Base-by-base conservation (phyloP, 1,140 invertebrate species). In the Caenorhabditis inopinata region DNA sequence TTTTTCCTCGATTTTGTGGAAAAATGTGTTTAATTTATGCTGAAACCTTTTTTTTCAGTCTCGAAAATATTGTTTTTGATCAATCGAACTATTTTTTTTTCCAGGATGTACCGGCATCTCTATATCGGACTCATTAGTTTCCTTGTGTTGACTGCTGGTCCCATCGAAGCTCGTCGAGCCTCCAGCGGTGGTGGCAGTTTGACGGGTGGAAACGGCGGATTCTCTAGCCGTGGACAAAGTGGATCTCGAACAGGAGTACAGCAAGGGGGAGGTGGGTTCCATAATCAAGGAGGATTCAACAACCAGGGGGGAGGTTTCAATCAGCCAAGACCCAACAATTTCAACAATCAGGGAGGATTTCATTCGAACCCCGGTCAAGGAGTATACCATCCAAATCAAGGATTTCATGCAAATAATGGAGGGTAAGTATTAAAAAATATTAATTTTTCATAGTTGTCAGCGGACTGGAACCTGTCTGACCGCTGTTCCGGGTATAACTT, bases 331-430 rank as follows among this genome's bases (percentile, higher is more conserved):
- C 58, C 58, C 1, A 35, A 27, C 7, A 38, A 18, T 16, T 58
- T 58, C 51, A 58, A 58, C 51, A 58, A 51, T 58, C 51, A 58
- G 23, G 51, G 51, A 32, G 51, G 51, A 58, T 58, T 58, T 29
- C 51, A 58, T 58, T 29, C 51, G 9, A 29, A 58, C 38, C 38
- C 38, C 6, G 25, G 25, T 23, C 48, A 51, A 23, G 48, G 48
- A 29, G 51, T 25, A 29, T 58, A 32, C 51, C 51, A 58, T 16
- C 11, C 11, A 23, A 51, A 58, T 58, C 51, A 58, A 32, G 51
- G 51, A 58, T 58, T 58, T 29, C 51, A 58, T 58, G 25, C 51
- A 32, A 29, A 58, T 38, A 27, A 68, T 18, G 58, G 58, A 38
- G 58, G 58, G 48, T 51, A 25, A 21, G 48, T 21, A 6, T 0